A percentile compares a stretch with the other conserved stretches of the same genome.
Evolutionary conservation across 2,888 invertebrate genomes (phyloP).

Genomic region (Argynnis bischoffii): DNA sequence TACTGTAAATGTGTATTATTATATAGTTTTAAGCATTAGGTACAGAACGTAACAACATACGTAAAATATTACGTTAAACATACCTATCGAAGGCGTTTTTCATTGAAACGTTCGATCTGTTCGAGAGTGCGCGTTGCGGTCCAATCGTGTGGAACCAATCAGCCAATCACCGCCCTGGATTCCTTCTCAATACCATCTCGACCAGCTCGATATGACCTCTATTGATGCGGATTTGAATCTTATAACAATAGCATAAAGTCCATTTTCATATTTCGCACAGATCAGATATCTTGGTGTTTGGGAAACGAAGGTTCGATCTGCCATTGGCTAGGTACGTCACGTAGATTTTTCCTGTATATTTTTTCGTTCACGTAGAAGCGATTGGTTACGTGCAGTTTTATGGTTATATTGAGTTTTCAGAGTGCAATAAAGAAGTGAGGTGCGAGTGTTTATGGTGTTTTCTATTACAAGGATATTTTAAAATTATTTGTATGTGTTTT

Average conservation of each 20-base stretch:
- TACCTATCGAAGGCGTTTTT: slow-evolving; percentile 72
- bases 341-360: slow-evolving; percentile 71
- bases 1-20: too few species aligned
- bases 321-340: slow-evolving; percentile 75
- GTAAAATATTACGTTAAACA: slow-evolving; percentile 40
- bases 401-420: neutral
- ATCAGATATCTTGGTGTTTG: slow-evolving; percentile 40
- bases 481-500: neutral
- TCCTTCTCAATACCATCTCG: slow-evolving; percentile 62
- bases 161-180: slow-evolving; percentile 68
- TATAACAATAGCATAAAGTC: slow-evolving; percentile 37
- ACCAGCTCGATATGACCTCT: slow-evolving; percentile 49
- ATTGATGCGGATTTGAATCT: slow-evolving; percentile 31
- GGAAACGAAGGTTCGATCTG: slow-evolving; percentile 70
- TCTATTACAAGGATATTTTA: neutral
- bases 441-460: neutral
- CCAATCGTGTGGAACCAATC: slow-evolving; percentile 84
- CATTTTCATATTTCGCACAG: neutral
- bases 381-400: neutral
- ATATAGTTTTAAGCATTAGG: too few species aligned
- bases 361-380: slow-evolving; percentile 47
- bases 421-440: too few species aligned
- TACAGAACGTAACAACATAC: neutral
- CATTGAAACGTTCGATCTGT: slow-evolving; percentile 73
- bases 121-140: slow-evolving; percentile 82